These are phyloP conservation scores for Neostethus bicornis DNA, from an alignment of 2,797 vertebrate genomes.

Conservation along the genomic window DNA sequence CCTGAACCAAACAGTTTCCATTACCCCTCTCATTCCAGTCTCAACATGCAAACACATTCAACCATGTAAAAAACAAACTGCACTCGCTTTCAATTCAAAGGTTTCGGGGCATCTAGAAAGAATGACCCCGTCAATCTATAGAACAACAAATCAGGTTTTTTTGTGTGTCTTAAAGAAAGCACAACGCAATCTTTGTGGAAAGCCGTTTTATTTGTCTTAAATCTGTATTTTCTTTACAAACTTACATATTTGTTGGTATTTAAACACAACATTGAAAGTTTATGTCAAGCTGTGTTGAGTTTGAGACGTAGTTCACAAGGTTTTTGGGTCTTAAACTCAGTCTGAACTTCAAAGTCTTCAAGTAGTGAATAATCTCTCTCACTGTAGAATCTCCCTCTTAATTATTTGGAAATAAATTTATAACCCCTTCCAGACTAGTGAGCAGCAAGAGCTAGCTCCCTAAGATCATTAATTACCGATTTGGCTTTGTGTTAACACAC, in stretches of 20 bases:
- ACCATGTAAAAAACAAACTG: background rate
- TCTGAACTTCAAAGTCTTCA: background rate
- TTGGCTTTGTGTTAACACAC: background rate
- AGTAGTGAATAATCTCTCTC: background rate
- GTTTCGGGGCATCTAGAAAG: background rate
- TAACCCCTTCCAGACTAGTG: background rate
- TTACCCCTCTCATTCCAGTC: constrained; percentile 22
- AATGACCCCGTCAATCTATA: background rate
- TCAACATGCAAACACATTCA: constrained; percentile 7
- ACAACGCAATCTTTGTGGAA: too few relatives aligned
- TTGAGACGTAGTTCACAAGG: too few relatives aligned
- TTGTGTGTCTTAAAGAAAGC: too few relatives aligned
- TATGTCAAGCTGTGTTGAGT: too few relatives aligned
- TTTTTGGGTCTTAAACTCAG: too few relatives aligned
- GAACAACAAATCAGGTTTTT: too few relatives aligned
- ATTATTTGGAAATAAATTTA: background rate
- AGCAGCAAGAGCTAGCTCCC: background rate
- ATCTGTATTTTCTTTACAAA: too few relatives aligned
- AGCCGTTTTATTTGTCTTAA: too few relatives aligned
- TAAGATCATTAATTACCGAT: background rate
- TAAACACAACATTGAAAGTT: too few relatives aligned
- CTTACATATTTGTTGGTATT: too few relatives aligned
- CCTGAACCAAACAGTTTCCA: constrained; percentile 37
- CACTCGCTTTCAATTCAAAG: background rate
- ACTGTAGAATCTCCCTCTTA: background rate